phyloP scores from a whole-genome alignment of 2,888 invertebrate genomes.

The Sisyra nigra region DNA sequence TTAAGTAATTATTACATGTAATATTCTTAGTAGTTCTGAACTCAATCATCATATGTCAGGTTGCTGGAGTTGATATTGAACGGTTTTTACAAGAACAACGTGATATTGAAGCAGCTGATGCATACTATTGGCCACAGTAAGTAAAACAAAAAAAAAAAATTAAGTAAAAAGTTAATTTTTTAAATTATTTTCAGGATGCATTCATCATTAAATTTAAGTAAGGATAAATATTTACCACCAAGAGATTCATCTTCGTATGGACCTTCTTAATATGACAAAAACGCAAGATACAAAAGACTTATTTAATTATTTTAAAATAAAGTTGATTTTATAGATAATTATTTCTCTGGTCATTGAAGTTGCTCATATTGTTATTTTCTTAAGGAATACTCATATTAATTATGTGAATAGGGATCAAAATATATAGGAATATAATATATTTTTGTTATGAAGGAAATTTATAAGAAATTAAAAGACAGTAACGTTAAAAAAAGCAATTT shows the following conservation, averaged over 20 bases:
- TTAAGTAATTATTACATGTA: not conserved
- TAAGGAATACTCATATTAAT: not conserved
- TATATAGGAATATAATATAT: no score
- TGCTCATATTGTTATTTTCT: not conserved
- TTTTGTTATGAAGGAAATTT: no score
- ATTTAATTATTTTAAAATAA: not conserved
- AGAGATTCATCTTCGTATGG: not conserved
- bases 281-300: not conserved
- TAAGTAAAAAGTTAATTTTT: not conserved
- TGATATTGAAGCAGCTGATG: constrained; percentile 37
- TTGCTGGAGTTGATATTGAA: constrained; percentile 58
- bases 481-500: no score
- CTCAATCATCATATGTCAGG: no score
- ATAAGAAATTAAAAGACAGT: no score
- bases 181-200: not conserved
- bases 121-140: constrained; percentile 7
- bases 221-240: not conserved
- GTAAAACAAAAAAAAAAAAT: not conserved
- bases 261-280: not conserved
- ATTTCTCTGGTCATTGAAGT: no score
- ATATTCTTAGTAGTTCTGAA: no score
- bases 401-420: not conserved
- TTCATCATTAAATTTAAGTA: not conserved
- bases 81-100: constrained; percentile 60
- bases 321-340: not conserved